Conservation (phyloP, 2,888 invertebrate genomes). For the Oligia fasciuncula region DNA sequence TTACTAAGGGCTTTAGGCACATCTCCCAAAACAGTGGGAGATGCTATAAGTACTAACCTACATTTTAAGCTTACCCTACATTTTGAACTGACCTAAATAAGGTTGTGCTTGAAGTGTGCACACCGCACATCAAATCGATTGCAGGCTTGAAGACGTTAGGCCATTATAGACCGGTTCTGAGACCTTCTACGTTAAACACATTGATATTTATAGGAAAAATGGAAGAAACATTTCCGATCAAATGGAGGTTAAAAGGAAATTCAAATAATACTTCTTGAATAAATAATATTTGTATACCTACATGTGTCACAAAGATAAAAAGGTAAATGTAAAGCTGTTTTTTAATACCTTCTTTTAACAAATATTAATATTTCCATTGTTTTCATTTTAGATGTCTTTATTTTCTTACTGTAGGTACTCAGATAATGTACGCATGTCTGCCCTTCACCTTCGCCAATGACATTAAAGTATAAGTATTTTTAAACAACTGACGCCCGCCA, state of each 20-base stretch:
- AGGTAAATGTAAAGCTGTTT: background rate
- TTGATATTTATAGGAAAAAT: background rate
- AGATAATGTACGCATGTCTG: background rate
- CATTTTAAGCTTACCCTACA: background rate
- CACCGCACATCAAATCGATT: conserved; percentile 31
- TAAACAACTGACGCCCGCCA: conserved; percentile 23
- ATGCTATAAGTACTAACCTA: background rate
- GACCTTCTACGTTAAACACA: background rate
- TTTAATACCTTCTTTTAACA: background rate
- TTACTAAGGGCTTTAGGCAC: too few relatives aligned
- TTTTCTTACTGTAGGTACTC: background rate
- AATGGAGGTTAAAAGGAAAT: background rate
- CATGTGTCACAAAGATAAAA: background rate
- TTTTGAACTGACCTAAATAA: conserved; percentile 32
- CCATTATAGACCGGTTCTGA: background rate
- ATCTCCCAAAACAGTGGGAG: too few relatives aligned
- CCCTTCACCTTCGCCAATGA: conserved; percentile 24
- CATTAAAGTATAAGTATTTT: conserved; percentile 38
- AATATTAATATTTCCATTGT: too few relatives aligned
- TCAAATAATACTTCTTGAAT: background rate
- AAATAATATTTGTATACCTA: background rate
- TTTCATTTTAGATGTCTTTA: background rate
- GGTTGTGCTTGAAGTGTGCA: conserved; percentile 27
- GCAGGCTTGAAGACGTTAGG: conserved; percentile 24
- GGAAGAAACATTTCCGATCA: background rate